Conservation (phyloP, 2,888 invertebrate genomes). For the Rugalucina vietnamica region DNA sequence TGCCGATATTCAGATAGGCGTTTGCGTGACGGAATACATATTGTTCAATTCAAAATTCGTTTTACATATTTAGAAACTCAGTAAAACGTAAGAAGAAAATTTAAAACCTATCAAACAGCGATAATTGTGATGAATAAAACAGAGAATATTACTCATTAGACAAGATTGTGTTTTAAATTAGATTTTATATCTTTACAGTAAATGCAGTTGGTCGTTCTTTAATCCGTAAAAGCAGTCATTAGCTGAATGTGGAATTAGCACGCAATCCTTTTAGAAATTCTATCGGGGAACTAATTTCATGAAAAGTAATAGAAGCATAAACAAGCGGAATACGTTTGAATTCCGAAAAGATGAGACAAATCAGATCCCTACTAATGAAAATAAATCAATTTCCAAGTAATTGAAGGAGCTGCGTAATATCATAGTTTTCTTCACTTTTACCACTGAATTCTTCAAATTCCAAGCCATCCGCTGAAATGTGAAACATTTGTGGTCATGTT, state of each 20-base stretch:
- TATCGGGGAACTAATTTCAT: neutral
- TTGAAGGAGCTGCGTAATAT: too few relatives aligned
- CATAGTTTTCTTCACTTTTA: too few relatives aligned
- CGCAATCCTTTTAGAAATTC: neutral
- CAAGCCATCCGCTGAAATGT: too few relatives aligned
- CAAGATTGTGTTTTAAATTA: constrained; percentile 1
- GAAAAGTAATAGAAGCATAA: neutral
- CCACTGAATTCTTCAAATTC: too few relatives aligned
- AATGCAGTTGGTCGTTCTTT: neutral
- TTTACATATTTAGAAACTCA: neutral
- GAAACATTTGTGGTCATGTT: too few relatives aligned
- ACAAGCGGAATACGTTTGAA: neutral
- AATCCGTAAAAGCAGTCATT: constrained; percentile 5
- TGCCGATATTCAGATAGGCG: too few relatives aligned
- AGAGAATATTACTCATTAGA: neutral
- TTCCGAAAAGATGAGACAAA: neutral
- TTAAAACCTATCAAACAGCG: neutral
- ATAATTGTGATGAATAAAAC: constrained; percentile 10
- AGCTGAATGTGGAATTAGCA: neutral
- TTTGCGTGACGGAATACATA: neutral
- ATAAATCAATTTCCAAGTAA: too few relatives aligned
- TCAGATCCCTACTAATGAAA: neutral
- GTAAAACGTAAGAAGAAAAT: neutral
- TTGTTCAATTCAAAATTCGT: neutral
- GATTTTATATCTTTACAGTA: constrained; percentile 1